Base-by-base conservation (phyloP, 2,888 invertebrate species). In the Drosophila fungiperda region DNA sequence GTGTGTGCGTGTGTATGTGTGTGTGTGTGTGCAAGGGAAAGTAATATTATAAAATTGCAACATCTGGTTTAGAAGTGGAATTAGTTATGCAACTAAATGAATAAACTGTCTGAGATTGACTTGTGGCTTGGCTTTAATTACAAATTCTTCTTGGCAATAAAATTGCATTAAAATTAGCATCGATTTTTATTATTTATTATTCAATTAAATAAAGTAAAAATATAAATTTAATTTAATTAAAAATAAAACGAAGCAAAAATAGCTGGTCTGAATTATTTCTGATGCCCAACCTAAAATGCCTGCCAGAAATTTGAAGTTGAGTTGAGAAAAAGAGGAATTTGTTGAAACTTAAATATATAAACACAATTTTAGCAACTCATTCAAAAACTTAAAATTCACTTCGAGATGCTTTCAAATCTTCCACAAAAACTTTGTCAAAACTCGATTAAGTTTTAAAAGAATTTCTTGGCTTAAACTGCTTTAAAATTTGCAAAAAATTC, bases 31-130 rank as follows among this genome's bases (percentile, higher is more conserved):
- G 52, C 12, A n/a, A 49, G 23, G 20, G 17, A 29, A 36, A 29
- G 36, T 29, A 38, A 59, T 40, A 49, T 35, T 20, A 33, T 9
- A n/a, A 23, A 69, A 48, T 26, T 38, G 42, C 1, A 17, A 40
- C 12, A 26, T 29, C 29, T 45, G 40, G 26, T 15, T 32, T n/a
- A n/a, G 29, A 40, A 29, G 40, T 5, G 9, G 20, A 40, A 40
- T 57, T 29, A 59, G 48, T 35, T 67, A 11, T 68, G 55, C 4
- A 35, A 29, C 29, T 3, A 35, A 35, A 50, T 33, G 67, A 17
- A 17, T 33, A 23, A 38, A 23, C 15, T 42, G 9, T 5, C 55
- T 20, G 15, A 5, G 23, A 12, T 53, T 32, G 52, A 52, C 29
- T 45, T 45, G 55, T 29, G 53, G 35, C 8, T n/a, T 48, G 54